Evolutionary conservation across 2,113 vertebrate genomes (phyloP).

Genomic region (Corvus moneduloides): DNA sequence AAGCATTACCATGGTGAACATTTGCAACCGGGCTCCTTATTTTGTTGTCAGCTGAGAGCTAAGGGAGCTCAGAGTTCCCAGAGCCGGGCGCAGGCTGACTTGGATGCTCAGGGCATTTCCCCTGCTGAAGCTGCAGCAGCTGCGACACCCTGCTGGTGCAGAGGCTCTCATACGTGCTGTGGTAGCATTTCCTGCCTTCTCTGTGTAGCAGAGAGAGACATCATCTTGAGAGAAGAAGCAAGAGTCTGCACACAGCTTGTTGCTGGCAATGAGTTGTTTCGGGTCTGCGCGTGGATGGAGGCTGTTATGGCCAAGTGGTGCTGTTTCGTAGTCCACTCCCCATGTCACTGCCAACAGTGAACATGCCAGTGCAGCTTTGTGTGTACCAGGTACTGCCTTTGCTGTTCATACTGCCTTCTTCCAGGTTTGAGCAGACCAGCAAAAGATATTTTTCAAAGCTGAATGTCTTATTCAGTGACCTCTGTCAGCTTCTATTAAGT

Average conservation of each 20-base stretch:
- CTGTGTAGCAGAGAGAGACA: fast-evolving
- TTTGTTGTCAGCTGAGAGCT: background rate
- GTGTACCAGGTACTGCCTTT: background rate
- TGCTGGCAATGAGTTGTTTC: background rate
- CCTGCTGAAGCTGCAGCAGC: background rate
- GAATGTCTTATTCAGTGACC: background rate
- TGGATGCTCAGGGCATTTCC: background rate
- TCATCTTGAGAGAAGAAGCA: background rate
- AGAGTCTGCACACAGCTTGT: background rate
- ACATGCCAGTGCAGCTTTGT: background rate
- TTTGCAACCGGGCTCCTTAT: background rate
- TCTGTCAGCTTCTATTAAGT: background rate
- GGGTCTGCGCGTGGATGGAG: fast-evolving
- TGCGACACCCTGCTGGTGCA: background rate
- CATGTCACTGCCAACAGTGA: background rate
- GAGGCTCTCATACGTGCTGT: fast-evolving
- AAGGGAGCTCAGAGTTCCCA: background rate
- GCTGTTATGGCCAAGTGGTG: fast-evolving
- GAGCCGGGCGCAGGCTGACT: background rate
- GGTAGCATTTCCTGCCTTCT: background rate
- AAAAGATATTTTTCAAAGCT: background rate
- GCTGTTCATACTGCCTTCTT: background rate
- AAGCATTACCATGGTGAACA: background rate
- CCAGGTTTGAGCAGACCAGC: background rate
- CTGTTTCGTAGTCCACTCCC: background rate